Evolutionary conservation across 2,113 vertebrate genomes (phyloP).

Genomic region (Polyodon spathula): DNA sequence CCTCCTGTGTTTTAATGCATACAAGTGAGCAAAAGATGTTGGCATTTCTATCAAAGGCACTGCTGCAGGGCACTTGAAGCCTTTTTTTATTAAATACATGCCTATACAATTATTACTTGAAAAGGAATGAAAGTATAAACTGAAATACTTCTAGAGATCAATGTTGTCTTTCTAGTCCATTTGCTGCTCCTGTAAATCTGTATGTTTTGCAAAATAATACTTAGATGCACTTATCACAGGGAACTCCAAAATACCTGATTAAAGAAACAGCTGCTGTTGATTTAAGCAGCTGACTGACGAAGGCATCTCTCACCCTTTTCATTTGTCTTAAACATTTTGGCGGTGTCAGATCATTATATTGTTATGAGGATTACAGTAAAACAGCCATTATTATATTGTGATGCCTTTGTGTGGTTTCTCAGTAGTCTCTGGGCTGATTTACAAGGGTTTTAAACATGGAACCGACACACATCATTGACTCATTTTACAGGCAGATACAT

Average conservation of each 20-base stretch:
- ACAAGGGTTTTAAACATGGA: no score
- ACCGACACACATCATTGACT: background rate
- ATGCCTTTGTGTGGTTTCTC: background rate
- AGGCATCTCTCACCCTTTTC: background rate
- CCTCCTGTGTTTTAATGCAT: background rate
- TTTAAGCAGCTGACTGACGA: background rate
- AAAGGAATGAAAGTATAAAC: background rate
- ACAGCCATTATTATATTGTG: background rate
- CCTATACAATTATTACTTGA: background rate
- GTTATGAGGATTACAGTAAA: background rate
- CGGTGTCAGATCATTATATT: background rate
- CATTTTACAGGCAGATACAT: background rate
- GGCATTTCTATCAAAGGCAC: background rate
- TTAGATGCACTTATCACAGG: background rate
- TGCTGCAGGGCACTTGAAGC: constrained; percentile 1
- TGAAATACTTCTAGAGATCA: background rate
- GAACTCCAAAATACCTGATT: background rate
- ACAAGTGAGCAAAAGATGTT: background rate
- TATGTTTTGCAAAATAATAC: background rate
- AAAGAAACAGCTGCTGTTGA: background rate
- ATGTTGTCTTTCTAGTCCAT: background rate
- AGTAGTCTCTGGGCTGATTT: background rate
- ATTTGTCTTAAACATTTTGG: background rate
- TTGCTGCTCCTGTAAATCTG: background rate
- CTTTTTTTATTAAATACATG: background rate